Percentiles rank a stretch among this genome's conserved stretches.
Conservation (phyloP, 2,888 invertebrate species). For the Callinectes sapidus region DNA sequence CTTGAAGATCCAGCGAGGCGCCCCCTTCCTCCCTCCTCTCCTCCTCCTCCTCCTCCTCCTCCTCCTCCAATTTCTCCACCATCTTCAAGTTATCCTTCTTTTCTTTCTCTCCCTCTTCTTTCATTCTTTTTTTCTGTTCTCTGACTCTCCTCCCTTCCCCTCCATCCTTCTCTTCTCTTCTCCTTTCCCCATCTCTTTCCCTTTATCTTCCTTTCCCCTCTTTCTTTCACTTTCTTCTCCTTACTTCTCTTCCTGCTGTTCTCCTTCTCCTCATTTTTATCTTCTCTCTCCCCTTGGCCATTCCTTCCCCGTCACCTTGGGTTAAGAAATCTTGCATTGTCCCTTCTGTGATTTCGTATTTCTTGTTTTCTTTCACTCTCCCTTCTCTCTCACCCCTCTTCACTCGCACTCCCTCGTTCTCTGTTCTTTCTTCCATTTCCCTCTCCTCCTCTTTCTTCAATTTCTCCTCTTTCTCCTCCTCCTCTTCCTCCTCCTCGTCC, state of each 20-base stretch:
- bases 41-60: conserved; percentile 25
- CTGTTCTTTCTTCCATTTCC: neutral
- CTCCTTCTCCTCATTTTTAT: conserved; percentile 10
- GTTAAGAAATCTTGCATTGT: conserved; percentile 2
- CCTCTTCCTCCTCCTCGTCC: neutral
- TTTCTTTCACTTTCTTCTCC: neutral
- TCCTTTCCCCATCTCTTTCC: neutral
- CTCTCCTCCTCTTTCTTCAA: conserved; percentile 30
- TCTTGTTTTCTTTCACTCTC: neutral
- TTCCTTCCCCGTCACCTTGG: neutral
- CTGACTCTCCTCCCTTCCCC: neutral
- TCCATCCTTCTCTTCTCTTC: neutral
- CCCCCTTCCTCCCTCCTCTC: neutral
- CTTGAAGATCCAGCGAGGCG: conserved; percentile 1
- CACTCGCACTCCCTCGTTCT: conserved; percentile 2
- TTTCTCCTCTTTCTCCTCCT: conserved; percentile 13
- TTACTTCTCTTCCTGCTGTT: neutral
- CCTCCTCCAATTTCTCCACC: neutral
- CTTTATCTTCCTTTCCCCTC: neutral
- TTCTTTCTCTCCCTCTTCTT: neutral
- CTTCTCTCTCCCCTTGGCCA: neutral
- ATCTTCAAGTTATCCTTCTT: neutral
- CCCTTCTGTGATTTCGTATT: neutral
- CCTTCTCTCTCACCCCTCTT: neutral
- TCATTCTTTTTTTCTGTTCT: neutral